Evolutionary conservation across 2,888 invertebrate genomes (phyloP), one percentile per base, ranked within the genome.

Genomic region (Parnassius glacialis): DNA sequence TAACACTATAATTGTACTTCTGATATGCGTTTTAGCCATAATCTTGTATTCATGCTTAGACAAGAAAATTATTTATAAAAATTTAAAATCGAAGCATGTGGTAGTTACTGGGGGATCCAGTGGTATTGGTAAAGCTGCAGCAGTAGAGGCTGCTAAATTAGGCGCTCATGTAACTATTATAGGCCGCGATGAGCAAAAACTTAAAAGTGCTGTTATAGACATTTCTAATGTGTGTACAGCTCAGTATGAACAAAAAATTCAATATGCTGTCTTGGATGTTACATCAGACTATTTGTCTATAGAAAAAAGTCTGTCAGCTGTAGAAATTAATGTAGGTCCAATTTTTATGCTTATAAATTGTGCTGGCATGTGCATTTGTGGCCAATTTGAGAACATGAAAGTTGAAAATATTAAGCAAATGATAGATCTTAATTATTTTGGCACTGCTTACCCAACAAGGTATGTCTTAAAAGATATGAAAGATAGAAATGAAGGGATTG

Each of bases 91-190:
- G 9, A 93, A 90, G 74, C 95, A 95, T 87, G 93, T 95, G 43
- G 93, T 95, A 25, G 92, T 99, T 52, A 98, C 98, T 42, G 99
- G 99, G 52, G 99, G 98, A 11, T 98, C 98, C 0, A 97, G 97
- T 86, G 99, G 99, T 9, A 99, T 99, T 72, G 99, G 99, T 0
- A 95, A 96, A 83, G 94, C 95, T 63, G 83, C 96, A 12, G 98
- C 98, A 0, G 90, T 95, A 41, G 93, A 96, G 75, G 96, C 95
- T 10, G 96, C 95, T 0, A 92, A 92, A 74, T 87, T 93, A 71
- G 99, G 99, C 42, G 98, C 98, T 5, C 93, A 96, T 86, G 97
- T 99, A 1, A 97, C 98, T 0, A 94, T 99, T 58, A 93, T 99
- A 67, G 98, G 99, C 1, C 93, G 99, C 75, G 95, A 97, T 84